Base-by-base conservation (phyloP, 2,113 vertebrate genomes). In the Nothobranchius kuhntae region DNA sequence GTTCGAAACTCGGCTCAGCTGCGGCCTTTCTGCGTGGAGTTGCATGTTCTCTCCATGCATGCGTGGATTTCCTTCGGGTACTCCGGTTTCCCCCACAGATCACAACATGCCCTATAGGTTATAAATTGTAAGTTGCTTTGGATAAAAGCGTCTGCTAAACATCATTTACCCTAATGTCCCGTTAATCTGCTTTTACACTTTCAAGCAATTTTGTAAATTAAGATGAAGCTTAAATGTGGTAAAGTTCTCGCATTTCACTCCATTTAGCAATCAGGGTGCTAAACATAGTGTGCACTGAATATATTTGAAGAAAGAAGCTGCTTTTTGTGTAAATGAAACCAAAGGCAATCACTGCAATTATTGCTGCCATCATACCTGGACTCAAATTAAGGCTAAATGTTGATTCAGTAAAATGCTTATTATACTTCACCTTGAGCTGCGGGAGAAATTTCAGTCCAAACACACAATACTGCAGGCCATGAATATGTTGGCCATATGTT, bases 201-300 rank as follows among this genome's bases (percentile, higher is more conserved):
- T 68, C 13, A 62, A 6, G 21, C 40, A 66, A 52, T 57, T 63
- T 67, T 78, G 53, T 66, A 81, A 80, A 76, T 78, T 56, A 50
- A 62, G 36, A 66, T 69, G 38, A 82, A 48, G 59, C 40, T 66
- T 55, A 58, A 30, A 30, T 55, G 42, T 14, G 54, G 65, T 65
- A 36, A 75, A 75, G 63, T 71, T 54, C 26, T 57, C 14, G 44
- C 30, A 12, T 26, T 63, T 62, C 68, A 47, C 40, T 36, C 21
- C 6, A 1, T 57, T 57, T 35, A 56, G 57, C 48, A 53, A 70
- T 58, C 24, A 36, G 21, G 8, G 36, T 11, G 7, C 36, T 55
- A 26, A 24, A 21, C 55, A 13, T 47, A 53, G 13, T 30, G 30
- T 47, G 46, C 50, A 61, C 62, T 57, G 73, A 40, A 15, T 3